Evolutionary conservation across 2,113 vertebrate species (phyloP), one percentile per base, ranked within the genome.

Genomic region (Clarias macrocephalus): DNA sequence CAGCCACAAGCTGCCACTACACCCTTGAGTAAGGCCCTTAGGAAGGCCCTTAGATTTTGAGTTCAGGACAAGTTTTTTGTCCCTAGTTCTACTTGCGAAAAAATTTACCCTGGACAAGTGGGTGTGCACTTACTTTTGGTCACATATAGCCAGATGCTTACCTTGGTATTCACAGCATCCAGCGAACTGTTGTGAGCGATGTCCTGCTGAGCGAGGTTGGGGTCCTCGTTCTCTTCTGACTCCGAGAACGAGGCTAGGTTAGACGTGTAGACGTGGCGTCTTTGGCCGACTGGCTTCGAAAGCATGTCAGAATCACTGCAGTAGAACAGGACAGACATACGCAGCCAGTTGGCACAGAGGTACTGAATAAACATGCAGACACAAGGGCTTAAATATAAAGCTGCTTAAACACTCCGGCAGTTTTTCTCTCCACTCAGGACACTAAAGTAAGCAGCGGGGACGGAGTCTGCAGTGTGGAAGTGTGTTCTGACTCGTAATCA

Each of bases 171-270:
- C 72, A 68, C 79, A 42, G 21, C 33, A 88, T 87, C 91, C 59
- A 86, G 85, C 16, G 23, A 3, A 82, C 68, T 56, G 85, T 54
- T 82, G 89, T 82, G 91, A 68, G 88, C 3, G 30, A 90, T 91
- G 28, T 66, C 23, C 59, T 91, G 93, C 65, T 88, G 75, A 70
- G 83, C 88, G 88, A 59, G 87, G 21, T 90, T 87, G 28, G 3
- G 6, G 66, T 19, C 54, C 80, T 91, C 63, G 57, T 70, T 91
- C 93, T 96, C 96, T 88, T 96, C 95, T 83, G 15, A 92, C 94
- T 98, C 97, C 68, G 66, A 54, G 63, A 97, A 23, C 68, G 94
- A 91, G 63, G 92, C 5, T 86, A 97, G 92, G 82, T 21, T 68
- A 52, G 92, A 92, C 75, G 80, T 0, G 21, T 1, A 1, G 25